Percentiles rank a stretch among this genome's conserved stretches.
These are phyloP conservation scores for Pollimyrus isidori DNA, from an alignment of 2,113 vertebrate genomes.

Conservation along the genomic window DNA sequence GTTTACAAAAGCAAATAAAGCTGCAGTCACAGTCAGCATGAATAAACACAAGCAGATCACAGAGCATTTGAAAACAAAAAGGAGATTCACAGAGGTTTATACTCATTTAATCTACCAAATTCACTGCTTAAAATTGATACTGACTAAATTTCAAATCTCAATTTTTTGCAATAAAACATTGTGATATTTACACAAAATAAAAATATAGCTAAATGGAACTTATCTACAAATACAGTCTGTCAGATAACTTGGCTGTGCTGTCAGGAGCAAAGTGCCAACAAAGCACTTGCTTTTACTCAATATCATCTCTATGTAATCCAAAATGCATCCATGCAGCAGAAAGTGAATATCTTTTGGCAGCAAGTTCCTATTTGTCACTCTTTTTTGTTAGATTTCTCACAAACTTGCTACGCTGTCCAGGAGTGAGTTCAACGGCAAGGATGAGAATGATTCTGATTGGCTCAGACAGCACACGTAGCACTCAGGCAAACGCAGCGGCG, in stretches of 20 bases:
- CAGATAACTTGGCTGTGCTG: not conserved
- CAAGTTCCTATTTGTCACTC: too few species aligned
- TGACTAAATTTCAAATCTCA: not conserved
- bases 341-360: not conserved
- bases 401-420: not conserved
- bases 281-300: not conserved
- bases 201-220: not conserved
- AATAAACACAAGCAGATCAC: not conserved
- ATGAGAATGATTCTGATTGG: not conserved
- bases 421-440: not conserved
- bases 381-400: too few species aligned
- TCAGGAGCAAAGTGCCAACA: rapidly evolving
- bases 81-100: not conserved
- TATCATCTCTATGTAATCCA: not conserved
- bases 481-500: not conserved
- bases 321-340: not conserved
- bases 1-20: not conserved
- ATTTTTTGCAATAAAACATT: not conserved
- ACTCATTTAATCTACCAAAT: not conserved
- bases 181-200: not conserved
- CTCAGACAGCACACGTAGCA: not conserved
- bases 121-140: not conserved
- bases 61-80: not conserved
- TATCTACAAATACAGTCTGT: not conserved
- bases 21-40: not conserved